Evolutionary conservation across 2,113 vertebrate species (phyloP), one percentile per base, ranked within the genome.

Genomic region (Opisthocomus hoazin): DNA sequence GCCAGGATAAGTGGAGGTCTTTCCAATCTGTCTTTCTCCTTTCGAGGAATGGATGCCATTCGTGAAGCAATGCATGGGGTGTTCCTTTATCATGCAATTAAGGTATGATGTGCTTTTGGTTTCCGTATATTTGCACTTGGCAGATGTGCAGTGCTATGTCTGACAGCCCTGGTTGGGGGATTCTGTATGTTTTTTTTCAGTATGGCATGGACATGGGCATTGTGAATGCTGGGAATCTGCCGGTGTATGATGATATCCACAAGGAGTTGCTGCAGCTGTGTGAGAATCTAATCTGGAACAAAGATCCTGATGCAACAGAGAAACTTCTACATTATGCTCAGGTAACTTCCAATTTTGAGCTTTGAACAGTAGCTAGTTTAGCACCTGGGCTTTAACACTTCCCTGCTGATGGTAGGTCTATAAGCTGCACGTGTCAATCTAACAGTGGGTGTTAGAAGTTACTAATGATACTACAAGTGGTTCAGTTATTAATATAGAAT

Each of bases 161-260:
- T 93, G 86, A 90, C 75, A 89, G 61, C 23, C 69, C 63, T 85
- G 22, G 8, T 4, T 89, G 74, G 51, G 57, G 37, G 29, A 53
- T 76, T 84, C 32, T 89, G 5, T 83, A 6, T 94, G 32, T 85
- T 83, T 83, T 61, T 66, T 84, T 61, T 60, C 94, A 99, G 99
- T 98, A 95, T 71, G 99, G 99, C 8, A 99, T 99, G 99, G 99
- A 99, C 93, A 99, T 99, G 99, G 99, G 99, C 39, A 99, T 99
- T 53, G 99, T 99, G 93, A 99, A 99, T 92, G 99, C 99, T 21
- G 99, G 99, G 19, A 99, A 94, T 97, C 98, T 99, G 39, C 99
- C 99, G 0, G 99, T 99, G 6, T 99, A 99, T 65, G 99, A 99
- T 37, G 99, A 99, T 90, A 99, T 99, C 30, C 98, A 99, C 50